A percentile compares a stretch with the other conserved stretches of the same genome.
phyloP scores from a whole-genome alignment of 2,888 invertebrate species.

The Coecobrya sp. region DNA sequence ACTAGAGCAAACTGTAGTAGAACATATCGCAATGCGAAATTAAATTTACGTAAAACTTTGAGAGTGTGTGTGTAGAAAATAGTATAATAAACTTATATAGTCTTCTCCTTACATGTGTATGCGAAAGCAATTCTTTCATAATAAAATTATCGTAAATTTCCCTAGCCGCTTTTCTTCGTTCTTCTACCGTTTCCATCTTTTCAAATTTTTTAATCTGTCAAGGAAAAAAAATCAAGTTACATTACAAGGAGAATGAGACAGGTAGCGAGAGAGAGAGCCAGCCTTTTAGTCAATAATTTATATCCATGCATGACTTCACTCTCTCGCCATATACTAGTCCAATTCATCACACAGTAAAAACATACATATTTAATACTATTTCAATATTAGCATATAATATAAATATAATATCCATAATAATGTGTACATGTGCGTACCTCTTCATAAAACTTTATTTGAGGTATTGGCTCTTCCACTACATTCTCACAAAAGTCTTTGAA shows the following conservation, averaged over 20 bases:
- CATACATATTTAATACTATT: background rate
- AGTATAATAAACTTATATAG: background rate
- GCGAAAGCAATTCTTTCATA: conserved; percentile 99
- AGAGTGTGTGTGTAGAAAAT: background rate
- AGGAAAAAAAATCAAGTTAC: conserved; percentile 87
- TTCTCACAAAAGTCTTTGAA: conserved; percentile 99
- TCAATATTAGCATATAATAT: background rate
- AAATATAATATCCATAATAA: background rate
- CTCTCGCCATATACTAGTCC: background rate
- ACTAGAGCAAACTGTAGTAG: background rate
- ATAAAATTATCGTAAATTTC: conserved; percentile 99
- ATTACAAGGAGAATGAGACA: conserved; percentile 32
- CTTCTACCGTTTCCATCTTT: conserved; percentile 99
- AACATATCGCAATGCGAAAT: background rate
- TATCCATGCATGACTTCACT: background rate
- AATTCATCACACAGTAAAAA: conserved; percentile 30
- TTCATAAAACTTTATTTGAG: conserved; percentile 99
- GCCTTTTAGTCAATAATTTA: conserved; percentile 2
- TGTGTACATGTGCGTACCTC: conserved; percentile 92
- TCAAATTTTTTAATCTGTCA: conserved; percentile 99
- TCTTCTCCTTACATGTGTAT: conserved; percentile 96
- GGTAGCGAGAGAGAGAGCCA: background rate
- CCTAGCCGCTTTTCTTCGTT: conserved; percentile 97
- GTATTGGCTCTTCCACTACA: conserved; percentile 97
- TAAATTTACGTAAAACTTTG: background rate